Conservation (phyloP, 2,113 vertebrate species). For the Nothobranchius kuhntae region DNA sequence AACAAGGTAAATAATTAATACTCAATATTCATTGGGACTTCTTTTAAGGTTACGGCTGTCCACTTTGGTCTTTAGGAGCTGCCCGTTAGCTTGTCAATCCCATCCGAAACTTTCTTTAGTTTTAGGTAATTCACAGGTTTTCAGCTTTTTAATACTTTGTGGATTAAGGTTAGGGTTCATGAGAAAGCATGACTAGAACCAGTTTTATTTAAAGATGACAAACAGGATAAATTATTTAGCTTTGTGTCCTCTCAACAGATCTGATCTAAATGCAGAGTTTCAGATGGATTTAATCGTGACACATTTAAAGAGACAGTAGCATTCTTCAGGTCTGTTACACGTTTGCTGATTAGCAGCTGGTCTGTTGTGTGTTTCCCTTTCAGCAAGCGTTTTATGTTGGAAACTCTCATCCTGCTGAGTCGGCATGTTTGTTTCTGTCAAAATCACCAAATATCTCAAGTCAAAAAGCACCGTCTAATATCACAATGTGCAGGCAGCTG, state of each 20-base stretch:
- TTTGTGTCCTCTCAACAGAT: neutral
- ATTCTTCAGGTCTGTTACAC: neutral
- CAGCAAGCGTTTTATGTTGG: too few relatives aligned
- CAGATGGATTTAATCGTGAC: neutral
- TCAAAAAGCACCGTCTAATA: neutral
- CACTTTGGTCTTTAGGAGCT: too few relatives aligned
- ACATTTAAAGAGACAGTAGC: conserved; percentile 17
- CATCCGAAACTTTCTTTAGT: too few relatives aligned
- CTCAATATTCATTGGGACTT: too few relatives aligned
- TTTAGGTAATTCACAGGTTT: too few relatives aligned
- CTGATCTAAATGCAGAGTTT: neutral
- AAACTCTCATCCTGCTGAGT: conserved; percentile 4
- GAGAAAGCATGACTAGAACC: too few relatives aligned
- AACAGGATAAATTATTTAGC: neutral
- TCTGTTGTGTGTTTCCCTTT: conserved; percentile 15
- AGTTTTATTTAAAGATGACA: too few relatives aligned
- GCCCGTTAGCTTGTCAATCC: too few relatives aligned
- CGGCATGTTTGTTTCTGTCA: conserved; percentile 6
- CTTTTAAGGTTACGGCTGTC: too few relatives aligned
- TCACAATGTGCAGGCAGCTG: neutral
- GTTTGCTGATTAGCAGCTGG: neutral
- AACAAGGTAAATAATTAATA: too few relatives aligned
- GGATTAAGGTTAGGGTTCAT: too few relatives aligned
- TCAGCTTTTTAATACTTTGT: too few relatives aligned
- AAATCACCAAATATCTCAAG: neutral